Base-by-base conservation (phyloP, 2,113 vertebrate species). In the Peromyscus leucopus region DNA sequence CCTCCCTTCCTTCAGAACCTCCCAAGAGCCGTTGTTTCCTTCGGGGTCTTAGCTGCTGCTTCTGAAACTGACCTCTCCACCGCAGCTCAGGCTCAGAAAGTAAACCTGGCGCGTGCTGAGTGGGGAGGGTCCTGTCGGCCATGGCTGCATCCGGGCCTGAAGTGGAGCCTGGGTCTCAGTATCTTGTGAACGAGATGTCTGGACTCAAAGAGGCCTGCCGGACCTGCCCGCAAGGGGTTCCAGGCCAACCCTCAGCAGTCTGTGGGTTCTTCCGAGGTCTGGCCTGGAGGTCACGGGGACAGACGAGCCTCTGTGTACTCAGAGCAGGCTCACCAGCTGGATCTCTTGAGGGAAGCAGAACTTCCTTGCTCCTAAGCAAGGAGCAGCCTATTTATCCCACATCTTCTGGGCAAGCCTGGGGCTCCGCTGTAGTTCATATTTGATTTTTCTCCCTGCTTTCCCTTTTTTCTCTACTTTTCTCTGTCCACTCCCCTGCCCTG, bases 401-500 rank as follows among this genome's bases (percentile, higher is more conserved):
- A 3, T 87, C 42, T 78, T 92, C 61, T 15, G 39, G 22, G 28
- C 39, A 42, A 51, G n/a, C 33, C 46, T 3, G 5, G 63, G 36
- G 51, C 51, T 71, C 76, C 31, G 11, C 24, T n/a, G n/a, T 12
- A 16, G 51, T 55, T 80, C 46, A 33, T 16, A 22, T n/a, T 28
- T 59, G 19, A 5, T 24, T 84, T 42, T 84, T 63, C n/a, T 61
- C 55, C 46, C 11, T 36, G 16, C 31, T 51, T 36, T 22, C 6
- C 7, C 31, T 28, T n/a, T 57, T 16, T 72, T 17, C 21, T 61
- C 39, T 85, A 46, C 39, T 46, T 46, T 7, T 42, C 83, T 10
- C 12, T 13, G 0, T 39, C 36, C 15, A 2, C 42, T 42, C 12
- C 10, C 19, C 15, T 4, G 15, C 5, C 19, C 15, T 13, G 13